These are phyloP conservation scores for Torymus aiolomorphi DNA, from an alignment of 2,888 invertebrate species.

Conservation along the genomic window DNA sequence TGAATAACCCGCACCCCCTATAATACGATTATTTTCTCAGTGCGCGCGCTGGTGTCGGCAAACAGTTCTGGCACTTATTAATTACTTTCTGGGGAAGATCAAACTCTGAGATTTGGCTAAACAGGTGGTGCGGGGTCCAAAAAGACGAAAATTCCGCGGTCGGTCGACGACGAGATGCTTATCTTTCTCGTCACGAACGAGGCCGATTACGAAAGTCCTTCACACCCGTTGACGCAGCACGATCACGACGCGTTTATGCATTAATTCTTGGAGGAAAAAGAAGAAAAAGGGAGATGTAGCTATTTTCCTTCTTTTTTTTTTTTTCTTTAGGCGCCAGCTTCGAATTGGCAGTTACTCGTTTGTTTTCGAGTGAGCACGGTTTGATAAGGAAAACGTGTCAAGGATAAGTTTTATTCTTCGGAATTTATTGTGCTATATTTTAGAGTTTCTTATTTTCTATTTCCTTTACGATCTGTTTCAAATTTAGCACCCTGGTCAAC, in stretches of 20 bases:
- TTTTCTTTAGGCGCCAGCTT: no score
- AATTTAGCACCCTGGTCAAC: no score
- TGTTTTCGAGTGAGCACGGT: not conserved
- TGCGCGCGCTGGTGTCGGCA: no score
- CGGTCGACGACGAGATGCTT: constrained; percentile 13
- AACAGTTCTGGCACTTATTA: no score
- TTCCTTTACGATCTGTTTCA: no score
- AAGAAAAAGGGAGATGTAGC: constrained; percentile 1
- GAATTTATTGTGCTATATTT: not conserved
- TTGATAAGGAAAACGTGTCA: not conserved
- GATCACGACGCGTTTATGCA: not conserved
- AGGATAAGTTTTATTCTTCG: not conserved
- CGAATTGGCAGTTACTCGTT: no score
- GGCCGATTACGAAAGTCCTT: constrained; percentile 16
- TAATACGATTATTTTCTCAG: no score
- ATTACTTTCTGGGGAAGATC: no score
- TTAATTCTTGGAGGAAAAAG: not conserved
- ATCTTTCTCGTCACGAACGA: constrained; percentile 41
- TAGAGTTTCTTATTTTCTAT: not conserved
- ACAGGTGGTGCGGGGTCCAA: not conserved
- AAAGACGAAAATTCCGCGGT: constrained; percentile 2
- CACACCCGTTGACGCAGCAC: constrained; percentile 18
- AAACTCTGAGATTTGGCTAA: no score
- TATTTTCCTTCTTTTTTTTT: no score
- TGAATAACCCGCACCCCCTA: no score